Base-by-base conservation (phyloP, 37 sponge, comb jelly and placozoan species). In the Axinella damicornis region DNA sequence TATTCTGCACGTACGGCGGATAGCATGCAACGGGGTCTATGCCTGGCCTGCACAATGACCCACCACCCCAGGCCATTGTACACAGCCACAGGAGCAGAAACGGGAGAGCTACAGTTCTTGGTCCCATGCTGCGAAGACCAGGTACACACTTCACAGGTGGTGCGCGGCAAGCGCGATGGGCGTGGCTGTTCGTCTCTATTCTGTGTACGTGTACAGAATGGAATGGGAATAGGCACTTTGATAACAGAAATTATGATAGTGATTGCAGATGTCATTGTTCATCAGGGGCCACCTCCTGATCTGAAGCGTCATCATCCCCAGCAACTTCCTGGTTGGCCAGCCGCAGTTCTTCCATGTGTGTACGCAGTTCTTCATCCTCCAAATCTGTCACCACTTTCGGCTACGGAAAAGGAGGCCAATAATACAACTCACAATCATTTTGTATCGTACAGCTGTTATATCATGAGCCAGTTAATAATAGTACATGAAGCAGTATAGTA, bases 321-420 rank as follows among this genome's bases (percentile, higher is more conserved):
- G 88, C 94, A 57, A 94, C 92, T 65, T 98, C 96, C 55, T 85
- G 80, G 62, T 94, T 97, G 34, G 81, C 93, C 36, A 74, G 72
- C 69, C 83, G 88, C 54, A 88, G 85, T 63, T 94, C 92, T 57
- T 98, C 97, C 93, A 98, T 87, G 58, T 96, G 93, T 36, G 81
- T 84, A 76, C 78, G 56, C 46, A 98, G 79, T 74, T 98, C 93
- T 69, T 87, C 88, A 40, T 98, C 99, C 20, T 98, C 99, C 27
- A 58, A 46, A 53, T 96, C 99, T 24, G 99, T 96, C 35, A 96
- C 97, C 37, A 98, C 95, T 67, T 96, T 98, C 5, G 99, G 97
- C 95, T 95, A 57, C 17, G 69, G 0, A 52, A 53, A 25, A 40
- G 22, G 58, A 36, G n/a, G 62, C 46, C 46, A 34, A 34, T 68